Evolutionary conservation across 2,113 vertebrate genomes (phyloP), one percentile per base, ranked within the genome.

Genomic region (Rhegmatorhina hoffmannsi): DNA sequence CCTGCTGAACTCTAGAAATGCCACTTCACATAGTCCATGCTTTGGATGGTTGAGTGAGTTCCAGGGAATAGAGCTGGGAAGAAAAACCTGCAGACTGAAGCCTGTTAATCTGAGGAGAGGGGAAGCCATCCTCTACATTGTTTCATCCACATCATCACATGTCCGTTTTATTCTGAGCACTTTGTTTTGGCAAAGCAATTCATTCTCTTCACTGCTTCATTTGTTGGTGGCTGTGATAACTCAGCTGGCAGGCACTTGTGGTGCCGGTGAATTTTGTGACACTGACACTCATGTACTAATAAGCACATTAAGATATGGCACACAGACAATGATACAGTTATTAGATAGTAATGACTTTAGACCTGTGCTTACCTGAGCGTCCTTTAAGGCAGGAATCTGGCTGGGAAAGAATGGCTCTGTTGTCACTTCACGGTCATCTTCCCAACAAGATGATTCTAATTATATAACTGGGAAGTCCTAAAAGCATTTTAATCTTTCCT

Each of bases 1-100:
- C 92, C 93, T 78, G 59, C 75, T 92, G 82, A 87, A 93, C 76
- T 91, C 75, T 25, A 81, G 68, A 93, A 93, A 80, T 90, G 95
- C 79, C 93, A 88, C 92, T 96, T 96, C 88, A 87, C n/a, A 60
- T 95, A 72, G 79, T 52, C 52, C 40, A 17, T 8, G 28, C 83
- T 87, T 75, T 68, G 66, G 90, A 90, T 69, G 94, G 66, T 72
- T 92, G 90, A 95, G 77, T 62, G 73, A 88, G 36, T 56, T 90
- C 44, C 66, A 81, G 76, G 70, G 47, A 69, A 70, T 28, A 80
- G 10, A 75, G 20, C 64, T 34, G 31, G 68, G 77, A 88, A 94
- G 75, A 93, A 59, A 90, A 94, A 64, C 52, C 60, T 84, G 60
- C 0, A 0, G 79, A 59, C 60, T 81, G 72, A 95, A 88, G 83